Conservation (phyloP, 2,888 invertebrate genomes). For the Scaptomyza polygonia region DNA sequence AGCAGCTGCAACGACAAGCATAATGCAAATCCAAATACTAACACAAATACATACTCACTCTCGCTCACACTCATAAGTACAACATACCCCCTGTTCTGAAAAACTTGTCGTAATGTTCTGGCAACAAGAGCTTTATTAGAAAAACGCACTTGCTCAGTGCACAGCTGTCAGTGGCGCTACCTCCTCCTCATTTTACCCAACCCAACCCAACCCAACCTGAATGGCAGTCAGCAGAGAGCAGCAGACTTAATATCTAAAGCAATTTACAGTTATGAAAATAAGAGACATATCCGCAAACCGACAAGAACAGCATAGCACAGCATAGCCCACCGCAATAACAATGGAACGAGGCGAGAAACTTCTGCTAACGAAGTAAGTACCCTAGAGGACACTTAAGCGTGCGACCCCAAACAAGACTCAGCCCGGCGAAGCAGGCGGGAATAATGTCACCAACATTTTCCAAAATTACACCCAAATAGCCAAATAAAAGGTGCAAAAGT, state of each 20-base stretch:
- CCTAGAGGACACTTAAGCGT: constrained; percentile 83
- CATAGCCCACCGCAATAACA: constrained; percentile 41
- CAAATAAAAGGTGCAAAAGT: constrained; percentile 76
- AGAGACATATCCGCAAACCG: constrained; percentile 81
- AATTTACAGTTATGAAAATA: constrained; percentile 83
- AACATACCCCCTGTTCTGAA: constrained; percentile 18
- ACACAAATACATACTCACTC: constrained; percentile 8
- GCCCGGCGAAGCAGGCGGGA: constrained; percentile 41
- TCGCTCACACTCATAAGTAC: constrained; percentile 2
- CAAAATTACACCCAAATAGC: constrained; percentile 81
- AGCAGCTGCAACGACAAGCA: constrained; percentile 23
- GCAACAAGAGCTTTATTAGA: constrained; percentile 57
- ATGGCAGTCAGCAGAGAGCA: constrained; percentile 55
- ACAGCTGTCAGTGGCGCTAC: constrained; percentile 35
- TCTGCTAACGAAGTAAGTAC: constrained; percentile 80
- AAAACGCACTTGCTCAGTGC: constrained; percentile 46
- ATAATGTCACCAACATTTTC: constrained; percentile 80
- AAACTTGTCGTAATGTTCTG: constrained; percentile 56
- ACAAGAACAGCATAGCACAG: constrained; percentile 57
- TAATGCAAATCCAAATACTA: constrained; percentile 22
- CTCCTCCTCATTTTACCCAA: background rate
- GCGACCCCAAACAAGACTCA: constrained; percentile 56
- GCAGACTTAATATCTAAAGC: constrained; percentile 82
- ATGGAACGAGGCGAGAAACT: constrained; percentile 68
- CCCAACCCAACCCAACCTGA: background rate